Conservation (phyloP, 1,140 invertebrate species). For the Aporrectodea caliginosa region DNA sequence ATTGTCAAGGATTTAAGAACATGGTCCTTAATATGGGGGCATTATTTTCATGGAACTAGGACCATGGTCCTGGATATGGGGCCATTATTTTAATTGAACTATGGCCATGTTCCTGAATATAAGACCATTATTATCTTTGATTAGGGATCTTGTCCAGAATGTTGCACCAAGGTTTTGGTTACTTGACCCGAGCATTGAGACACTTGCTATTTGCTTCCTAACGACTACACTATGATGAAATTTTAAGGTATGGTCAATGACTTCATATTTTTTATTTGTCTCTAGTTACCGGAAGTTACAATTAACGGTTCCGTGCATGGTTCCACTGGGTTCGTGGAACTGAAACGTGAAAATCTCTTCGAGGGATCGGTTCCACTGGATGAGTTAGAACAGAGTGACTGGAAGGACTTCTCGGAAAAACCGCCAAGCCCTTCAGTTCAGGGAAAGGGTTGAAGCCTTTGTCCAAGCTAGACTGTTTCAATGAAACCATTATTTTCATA, state of each 20-base stretch:
- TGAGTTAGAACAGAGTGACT: neutral
- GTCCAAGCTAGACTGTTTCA: too few species aligned
- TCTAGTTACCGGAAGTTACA: neutral
- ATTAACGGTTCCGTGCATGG: neutral
- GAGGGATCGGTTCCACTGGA: neutral
- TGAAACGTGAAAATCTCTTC: neutral
- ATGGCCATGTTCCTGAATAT: too few species aligned
- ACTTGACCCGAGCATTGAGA: neutral
- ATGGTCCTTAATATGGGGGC: too few species aligned
- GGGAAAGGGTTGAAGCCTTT: too few species aligned
- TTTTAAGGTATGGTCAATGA: neutral
- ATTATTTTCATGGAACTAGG: too few species aligned
- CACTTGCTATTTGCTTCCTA: neutral
- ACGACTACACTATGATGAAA: neutral
- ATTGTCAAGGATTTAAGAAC: too few species aligned
- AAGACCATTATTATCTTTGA: too few species aligned
- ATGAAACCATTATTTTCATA: too few species aligned
- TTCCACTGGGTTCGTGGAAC: neutral
- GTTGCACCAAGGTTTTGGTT: neutral
- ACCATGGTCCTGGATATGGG: too few species aligned
- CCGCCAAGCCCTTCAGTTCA: too few species aligned
- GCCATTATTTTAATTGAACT: too few species aligned
- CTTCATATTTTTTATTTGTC: neutral
- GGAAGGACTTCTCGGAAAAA: neutral
- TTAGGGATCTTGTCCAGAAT: too few species aligned